These are phyloP conservation scores for Leptosomus discolor DNA, from an alignment of 2,113 vertebrate species.

Conservation along the genomic window DNA sequence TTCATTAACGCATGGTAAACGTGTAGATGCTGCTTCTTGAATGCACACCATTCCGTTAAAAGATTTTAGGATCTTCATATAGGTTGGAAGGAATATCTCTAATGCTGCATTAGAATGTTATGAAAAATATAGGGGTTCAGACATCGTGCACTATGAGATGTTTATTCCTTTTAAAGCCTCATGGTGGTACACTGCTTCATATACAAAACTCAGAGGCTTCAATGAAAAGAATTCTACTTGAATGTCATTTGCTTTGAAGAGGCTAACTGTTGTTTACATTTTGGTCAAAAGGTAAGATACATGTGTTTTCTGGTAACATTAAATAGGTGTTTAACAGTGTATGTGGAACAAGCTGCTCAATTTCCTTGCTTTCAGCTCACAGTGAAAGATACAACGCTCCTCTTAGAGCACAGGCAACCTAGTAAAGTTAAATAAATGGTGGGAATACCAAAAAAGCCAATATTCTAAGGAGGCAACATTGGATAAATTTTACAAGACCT, in stretches of 20 bases:
- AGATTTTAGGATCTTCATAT: background rate
- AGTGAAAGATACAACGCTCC: background rate
- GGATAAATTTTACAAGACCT: background rate
- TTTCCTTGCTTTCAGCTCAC: background rate
- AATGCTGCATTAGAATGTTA: background rate
- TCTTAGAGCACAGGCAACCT: background rate
- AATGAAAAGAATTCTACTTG: background rate
- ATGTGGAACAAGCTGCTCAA: background rate
- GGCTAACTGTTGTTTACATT: background rate
- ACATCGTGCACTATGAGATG: background rate
- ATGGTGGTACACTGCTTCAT: background rate
- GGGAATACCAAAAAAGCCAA: background rate
- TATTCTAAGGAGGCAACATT: background rate
- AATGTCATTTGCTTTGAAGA: background rate
- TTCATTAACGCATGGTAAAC: background rate
- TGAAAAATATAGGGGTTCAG: background rate
- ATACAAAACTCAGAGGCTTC: background rate
- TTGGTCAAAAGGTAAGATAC: background rate
- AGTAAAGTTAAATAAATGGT: background rate
- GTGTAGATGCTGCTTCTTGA: background rate
- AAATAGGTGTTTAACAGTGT: background rate
- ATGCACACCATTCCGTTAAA: background rate
- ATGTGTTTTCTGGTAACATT: background rate
- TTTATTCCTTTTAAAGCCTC: conserved; percentile 14
- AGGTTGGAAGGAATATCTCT: background rate